Evolutionary conservation across 2,797 vertebrate genomes (phyloP), one percentile per base, ranked within the genome.

Genomic region (Dryobates pubescens): DNA sequence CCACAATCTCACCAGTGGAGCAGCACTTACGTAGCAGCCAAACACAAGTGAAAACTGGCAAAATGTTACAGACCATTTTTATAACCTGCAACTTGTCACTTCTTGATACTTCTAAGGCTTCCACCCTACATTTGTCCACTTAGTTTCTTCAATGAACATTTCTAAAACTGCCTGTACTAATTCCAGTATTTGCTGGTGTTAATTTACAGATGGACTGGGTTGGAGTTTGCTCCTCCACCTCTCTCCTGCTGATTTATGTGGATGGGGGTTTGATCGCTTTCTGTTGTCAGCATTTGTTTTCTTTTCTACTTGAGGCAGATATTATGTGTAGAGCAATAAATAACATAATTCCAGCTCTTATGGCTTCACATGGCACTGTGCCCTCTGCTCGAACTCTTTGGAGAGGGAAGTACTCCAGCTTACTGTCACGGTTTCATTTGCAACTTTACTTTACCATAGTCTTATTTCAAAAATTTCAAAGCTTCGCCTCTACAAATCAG

Each of bases 401-500:
- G 76, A 91, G 69, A 89, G 67, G 78, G 90, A 90, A 94, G 93
- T 68, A 87, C 82, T 94, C 90, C 74, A 89, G 86, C 64, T 96
- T 93, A 94, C 88, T 38, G 13, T 93, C 90, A 96, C 47, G 87
- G 92, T 95, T 97, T 97, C 95, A 97, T 97, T 97, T 97, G 81
- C 94, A 92, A 89, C 91, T 96, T 97, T 93, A 83, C 87, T 93
- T 93, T 92, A 74, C 93, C 94, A 94, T 93, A 94, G 94, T 75
- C 83, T 97, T 96, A 94, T 96, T 97, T 97, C 96, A 95, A 97
- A 96, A 94, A 94, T 93, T 96, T 97, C 83, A 92, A 94, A 95
- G 96, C 90, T 95, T 90, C 62, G 96, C 94, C 94, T 95, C 95
- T 92, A 96, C 96, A 97, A 97, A 97, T 97, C 96, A 97, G 95